Base-by-base conservation (phyloP, 2,888 invertebrate genomes). In the Hybos culiciformis region DNA sequence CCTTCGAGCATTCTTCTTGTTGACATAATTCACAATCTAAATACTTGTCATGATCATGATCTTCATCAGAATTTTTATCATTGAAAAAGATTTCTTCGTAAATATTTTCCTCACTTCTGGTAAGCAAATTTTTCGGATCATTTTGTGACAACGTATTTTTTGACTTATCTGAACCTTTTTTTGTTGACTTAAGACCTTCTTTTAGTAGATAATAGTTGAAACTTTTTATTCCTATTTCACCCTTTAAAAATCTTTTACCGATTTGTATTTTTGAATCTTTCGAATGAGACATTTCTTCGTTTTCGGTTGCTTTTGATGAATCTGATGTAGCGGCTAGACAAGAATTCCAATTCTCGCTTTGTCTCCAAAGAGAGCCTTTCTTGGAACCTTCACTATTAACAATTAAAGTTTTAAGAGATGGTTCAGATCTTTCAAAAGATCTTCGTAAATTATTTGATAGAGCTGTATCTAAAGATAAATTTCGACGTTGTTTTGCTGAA, bases 191-290 rank as follows among this genome's bases (percentile, higher is more conserved):
- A 6, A 67, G 46, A 4, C 66, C 66, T 50, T 67, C 66, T 46
- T 67, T 66, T 0, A 67, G 52, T 18, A 67, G 51, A 51, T 67
- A 67, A 47, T 67, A 67, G 44, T 67, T 67, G 48, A 67, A 67
- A 54, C 66, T 67, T 48, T 66, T 66, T 9, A 67, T 67, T 43
- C 66, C 66, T 20, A 67, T 67, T 51, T 67, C 66, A 1, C 66
- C 66, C 26, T 60, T 60, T 2, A 67, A 50, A 24, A 67, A 60
- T 6, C 63, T 59, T 14, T 64, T 56, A 1, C 66, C 66, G 43
- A 66, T 63, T 45, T 65, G 65, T 51, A 66, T 54, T 49, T 61
- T 63, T 0, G 50, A 49, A 45, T 55, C 53, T 31, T 54, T 52
- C 5, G 50, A 48, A 2, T 43, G 43, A 1, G 51, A 42, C 9